Evolutionary conservation across 2,113 vertebrate species (phyloP).

Genomic region (Lepidothrix coronata): DNA sequence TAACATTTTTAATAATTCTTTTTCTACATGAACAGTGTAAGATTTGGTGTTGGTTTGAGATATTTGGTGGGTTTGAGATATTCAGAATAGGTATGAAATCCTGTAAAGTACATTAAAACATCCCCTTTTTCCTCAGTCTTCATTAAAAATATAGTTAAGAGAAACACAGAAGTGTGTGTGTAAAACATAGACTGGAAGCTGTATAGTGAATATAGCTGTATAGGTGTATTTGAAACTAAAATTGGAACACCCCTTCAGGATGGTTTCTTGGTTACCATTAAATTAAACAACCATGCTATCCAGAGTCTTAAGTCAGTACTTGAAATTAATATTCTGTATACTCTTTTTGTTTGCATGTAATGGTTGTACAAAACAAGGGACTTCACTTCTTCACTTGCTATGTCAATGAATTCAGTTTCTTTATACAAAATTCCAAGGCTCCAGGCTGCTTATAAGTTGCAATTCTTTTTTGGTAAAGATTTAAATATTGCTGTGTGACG

Average conservation of each 20-base stretch:
- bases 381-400: neutral
- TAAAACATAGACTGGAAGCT: neutral
- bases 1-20: neutral
- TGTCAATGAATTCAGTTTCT: neutral
- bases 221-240: neutral
- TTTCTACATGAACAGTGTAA: neutral
- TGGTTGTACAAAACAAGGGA: neutral
- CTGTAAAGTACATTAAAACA: neutral
- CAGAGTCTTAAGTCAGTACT: neutral
- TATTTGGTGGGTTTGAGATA: neutral
- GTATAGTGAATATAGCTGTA: too few species aligned
- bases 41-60: neutral
- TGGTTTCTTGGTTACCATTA: neutral
- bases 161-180: neutral
- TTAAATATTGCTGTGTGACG: neutral
- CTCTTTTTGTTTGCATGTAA: neutral
- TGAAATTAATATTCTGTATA: neutral
- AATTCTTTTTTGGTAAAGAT: neutral
- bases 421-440: neutral
- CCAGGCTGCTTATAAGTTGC: neutral
- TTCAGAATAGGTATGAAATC: neutral
- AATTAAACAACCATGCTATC: neutral
- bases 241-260: neutral
- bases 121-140: neutral
- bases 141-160: neutral